phyloP scores from a whole-genome alignment of 2,113 vertebrate species.

The Panthera leo region DNA sequence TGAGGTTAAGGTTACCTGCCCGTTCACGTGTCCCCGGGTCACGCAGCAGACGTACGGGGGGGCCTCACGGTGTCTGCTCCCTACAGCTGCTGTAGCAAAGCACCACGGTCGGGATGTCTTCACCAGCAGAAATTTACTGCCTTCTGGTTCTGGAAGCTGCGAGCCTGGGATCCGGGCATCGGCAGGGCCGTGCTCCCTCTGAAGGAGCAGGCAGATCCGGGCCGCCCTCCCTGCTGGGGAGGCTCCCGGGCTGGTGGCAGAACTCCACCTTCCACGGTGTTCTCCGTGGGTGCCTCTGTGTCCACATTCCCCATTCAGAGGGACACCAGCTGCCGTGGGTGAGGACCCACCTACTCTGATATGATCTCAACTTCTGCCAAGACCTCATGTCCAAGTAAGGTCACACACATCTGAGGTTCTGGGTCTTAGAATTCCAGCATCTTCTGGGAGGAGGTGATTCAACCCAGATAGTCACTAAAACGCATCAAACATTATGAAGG shows the following conservation, averaged over 20 bases:
- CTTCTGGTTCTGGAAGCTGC: neutral
- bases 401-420: neutral
- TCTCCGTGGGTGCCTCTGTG: neutral
- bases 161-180: neutral
- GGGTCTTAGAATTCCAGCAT: neutral
- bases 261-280: fast-evolving
- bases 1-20: no score
- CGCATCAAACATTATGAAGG: neutral
- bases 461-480: neutral
- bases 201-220: neutral
- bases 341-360: neutral
- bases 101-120: neutral
- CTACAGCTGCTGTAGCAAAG: fast-evolving
- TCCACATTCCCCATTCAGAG: no score
- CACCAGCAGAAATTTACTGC: fast-evolving
- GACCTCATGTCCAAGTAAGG: neutral
- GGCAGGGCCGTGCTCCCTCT: fast-evolving
- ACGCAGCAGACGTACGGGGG: no score
- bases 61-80: neutral
- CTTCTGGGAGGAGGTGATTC: neutral
- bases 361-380: neutral
- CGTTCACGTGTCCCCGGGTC: neutral
- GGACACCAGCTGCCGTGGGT: fast-evolving
- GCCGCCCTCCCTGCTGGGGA: fast-evolving
- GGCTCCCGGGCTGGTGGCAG: neutral